These are phyloP conservation scores for Acanthosoma haemorrhoidale DNA, from an alignment of 2,888 invertebrate genomes.

Conservation along the genomic window DNA sequence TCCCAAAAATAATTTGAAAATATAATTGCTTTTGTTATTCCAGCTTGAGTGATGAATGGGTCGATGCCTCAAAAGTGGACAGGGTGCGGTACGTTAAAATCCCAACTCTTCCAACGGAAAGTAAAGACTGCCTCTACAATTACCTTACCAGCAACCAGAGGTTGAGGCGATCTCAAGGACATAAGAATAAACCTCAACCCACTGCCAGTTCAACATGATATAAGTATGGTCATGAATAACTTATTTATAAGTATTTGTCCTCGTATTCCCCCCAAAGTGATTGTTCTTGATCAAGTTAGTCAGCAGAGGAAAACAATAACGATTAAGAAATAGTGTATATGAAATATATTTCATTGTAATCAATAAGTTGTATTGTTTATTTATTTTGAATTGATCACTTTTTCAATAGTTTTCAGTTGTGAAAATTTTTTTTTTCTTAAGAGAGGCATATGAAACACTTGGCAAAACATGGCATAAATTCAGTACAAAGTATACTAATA, in stretches of 20 bases:
- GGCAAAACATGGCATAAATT: constrained; percentile 31
- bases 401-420: background rate
- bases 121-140: constrained; percentile 35
- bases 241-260: constrained; percentile 17
- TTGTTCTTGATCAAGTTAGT: background rate
- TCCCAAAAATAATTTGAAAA: no score
- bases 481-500: constrained; percentile 33
- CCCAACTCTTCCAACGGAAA: constrained; percentile 39
- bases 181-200: background rate
- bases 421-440: constrained; percentile 23
- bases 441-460: constrained; percentile 19
- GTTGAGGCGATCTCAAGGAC: constrained; percentile 18
- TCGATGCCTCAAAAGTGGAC: constrained; percentile 57
- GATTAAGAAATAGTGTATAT: background rate
- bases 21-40: no score
- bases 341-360: constrained; percentile 8
- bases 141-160: constrained; percentile 35
- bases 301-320: background rate
- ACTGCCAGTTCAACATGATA: constrained; percentile 31
- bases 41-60: constrained; percentile 83
- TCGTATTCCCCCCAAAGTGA: background rate
- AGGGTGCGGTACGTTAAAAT: constrained; percentile 46
- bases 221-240: constrained; percentile 3
- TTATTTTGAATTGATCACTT: constrained; percentile 8
- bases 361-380: background rate